Conservation (phyloP, 1,140 invertebrate species). For the Whitmania pigra region DNA sequence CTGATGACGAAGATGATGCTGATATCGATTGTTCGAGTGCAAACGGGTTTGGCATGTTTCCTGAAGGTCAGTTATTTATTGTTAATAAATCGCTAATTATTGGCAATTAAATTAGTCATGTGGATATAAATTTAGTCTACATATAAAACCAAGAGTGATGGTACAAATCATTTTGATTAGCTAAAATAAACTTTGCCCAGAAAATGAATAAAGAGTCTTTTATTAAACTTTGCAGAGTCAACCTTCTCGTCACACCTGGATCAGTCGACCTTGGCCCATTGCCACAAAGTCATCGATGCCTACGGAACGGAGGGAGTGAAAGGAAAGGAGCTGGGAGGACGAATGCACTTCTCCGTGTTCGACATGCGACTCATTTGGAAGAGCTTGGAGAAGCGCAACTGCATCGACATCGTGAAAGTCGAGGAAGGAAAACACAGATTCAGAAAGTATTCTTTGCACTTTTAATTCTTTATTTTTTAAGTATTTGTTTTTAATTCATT, state of each 20-base stretch:
- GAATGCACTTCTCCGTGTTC: not conserved
- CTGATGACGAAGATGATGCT: slow-evolving; percentile 26
- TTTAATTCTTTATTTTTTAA: too few species aligned
- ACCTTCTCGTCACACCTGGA: not conserved
- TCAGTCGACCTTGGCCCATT: not conserved
- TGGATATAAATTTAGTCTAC: too few species aligned
- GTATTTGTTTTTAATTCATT: too few species aligned
- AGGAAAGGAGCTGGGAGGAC: not conserved
- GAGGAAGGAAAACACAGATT: slow-evolving; percentile 10
- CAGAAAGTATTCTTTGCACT: not conserved
- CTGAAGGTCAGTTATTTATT: not conserved
- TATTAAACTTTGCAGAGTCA: not conserved
- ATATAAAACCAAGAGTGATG: too few species aligned
- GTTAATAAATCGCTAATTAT: not conserved
- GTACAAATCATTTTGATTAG: too few species aligned
- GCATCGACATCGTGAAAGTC: not conserved
- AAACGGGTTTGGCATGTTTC: slow-evolving; percentile 5
- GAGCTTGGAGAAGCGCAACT: not conserved
- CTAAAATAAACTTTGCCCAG: too few species aligned
- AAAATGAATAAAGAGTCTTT: too few species aligned
- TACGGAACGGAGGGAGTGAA: not conserved
- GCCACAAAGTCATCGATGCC: not conserved
- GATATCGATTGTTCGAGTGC: not conserved
- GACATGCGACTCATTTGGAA: not conserved
- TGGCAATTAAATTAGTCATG: too few species aligned